Evolutionary conservation across 2,888 invertebrate genomes (phyloP), one percentile per base, ranked within the genome.

Genomic region (Protodeltote pygarga): DNA sequence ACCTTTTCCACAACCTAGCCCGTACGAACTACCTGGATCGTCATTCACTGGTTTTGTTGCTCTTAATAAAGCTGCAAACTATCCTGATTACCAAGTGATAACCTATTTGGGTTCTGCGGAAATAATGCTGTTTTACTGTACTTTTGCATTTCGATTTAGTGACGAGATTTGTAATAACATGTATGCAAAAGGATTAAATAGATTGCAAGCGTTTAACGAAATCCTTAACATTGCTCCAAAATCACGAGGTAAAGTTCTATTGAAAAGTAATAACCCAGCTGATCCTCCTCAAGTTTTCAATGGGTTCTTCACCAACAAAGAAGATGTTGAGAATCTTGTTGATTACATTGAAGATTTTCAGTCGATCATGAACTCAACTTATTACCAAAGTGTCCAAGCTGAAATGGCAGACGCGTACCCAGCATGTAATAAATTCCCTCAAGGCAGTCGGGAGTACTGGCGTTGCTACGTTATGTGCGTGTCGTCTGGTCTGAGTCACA

Each of bases 81-180:
- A 54, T 10, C 58, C 76, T 6, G 74, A 77, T 21, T 76, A 71
- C 21, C 73, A 67, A 45, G 41, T 40, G 5, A 59, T 57, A 29
- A 68, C 54, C n/a, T 65, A 40, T 20, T 49, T 50, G 32, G 48
- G 39, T 10, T 42, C 32, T 19, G 53, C 52, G 13, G 59, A 59
- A 45, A 3, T 34, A 1, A 58, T 47, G 47, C 44, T 20, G 73
- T 74, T 39, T 13, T 80, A 60, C n/a, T 75, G 75, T 16, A 31
- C 50, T 85, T 94, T 29, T 93, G 94, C 77, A 89, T 81, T 66
- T 83, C 92, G 11, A 87, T 93, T 53, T 92, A 93, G 68, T 3
- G 48, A 74, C 5, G 63, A 65, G 3, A 41, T 77, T 13, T 74
- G 75, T 29, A 40, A 73, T 27, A 64, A 60, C 11, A 54, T 79